Conservation (phyloP, 2,888 invertebrate genomes). For the Drosophila kanekoi region DNA sequence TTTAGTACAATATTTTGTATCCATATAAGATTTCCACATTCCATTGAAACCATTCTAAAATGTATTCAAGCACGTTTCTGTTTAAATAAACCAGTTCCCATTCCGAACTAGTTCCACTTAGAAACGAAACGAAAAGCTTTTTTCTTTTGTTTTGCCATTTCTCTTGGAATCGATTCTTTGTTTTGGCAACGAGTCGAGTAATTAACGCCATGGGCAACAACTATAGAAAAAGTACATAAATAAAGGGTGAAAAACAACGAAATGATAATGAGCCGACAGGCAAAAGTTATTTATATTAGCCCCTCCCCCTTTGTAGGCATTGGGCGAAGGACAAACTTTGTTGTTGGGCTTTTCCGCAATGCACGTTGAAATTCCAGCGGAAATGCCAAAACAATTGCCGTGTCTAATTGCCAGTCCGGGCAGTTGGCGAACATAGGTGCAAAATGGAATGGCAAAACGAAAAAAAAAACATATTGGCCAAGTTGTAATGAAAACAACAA, state of each 20-base stretch:
- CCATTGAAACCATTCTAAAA: not conserved
- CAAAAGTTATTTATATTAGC: slow-evolving; percentile 40
- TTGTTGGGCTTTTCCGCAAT: slow-evolving; percentile 40
- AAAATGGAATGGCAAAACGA: slow-evolving; percentile 57
- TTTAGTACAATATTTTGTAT: too few species aligned
- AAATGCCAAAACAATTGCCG: slow-evolving; percentile 67
- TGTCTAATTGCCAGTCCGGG: slow-evolving; percentile 66
- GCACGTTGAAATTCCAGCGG: slow-evolving; percentile 65
- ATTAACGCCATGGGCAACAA: slow-evolving; percentile 47
- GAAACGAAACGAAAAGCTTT: not conserved
- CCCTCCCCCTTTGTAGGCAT: not conserved
- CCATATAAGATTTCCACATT: not conserved
- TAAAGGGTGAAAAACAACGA: slow-evolving; percentile 33
- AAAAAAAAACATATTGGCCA: slow-evolving; percentile 49
- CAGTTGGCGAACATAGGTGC: slow-evolving; percentile 48
- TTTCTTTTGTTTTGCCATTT: not conserved
- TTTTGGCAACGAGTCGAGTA: slow-evolving; percentile 54
- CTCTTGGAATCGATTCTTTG: slow-evolving; percentile 33
- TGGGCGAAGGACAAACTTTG: slow-evolving; percentile 62
- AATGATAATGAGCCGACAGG: slow-evolving; percentile 55
- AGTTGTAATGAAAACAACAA: slow-evolving; percentile 31
- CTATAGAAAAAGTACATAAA: slow-evolving; percentile 22
- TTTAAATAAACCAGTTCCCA: not conserved
- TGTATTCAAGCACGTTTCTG: not conserved
- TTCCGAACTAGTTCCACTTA: not conserved